Conservation (phyloP, 1,140 invertebrate species). For the Paraescarpia echinospica region DNA sequence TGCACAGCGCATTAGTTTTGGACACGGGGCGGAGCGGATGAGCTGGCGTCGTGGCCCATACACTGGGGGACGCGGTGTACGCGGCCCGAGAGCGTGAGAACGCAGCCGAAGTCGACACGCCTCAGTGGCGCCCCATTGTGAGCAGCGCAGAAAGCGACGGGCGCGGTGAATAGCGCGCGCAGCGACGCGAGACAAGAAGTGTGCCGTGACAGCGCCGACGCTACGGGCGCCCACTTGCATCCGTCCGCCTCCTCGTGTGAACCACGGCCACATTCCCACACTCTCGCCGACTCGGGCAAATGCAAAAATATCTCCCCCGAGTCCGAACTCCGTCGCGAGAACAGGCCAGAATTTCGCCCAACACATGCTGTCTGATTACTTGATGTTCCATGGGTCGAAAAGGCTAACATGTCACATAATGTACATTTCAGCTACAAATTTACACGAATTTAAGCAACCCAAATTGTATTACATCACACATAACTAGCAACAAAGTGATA, state of each 20-base stretch:
- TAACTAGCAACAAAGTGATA: too few relatives aligned
- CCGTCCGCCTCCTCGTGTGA: neutral
- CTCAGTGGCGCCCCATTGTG: conserved; percentile 2
- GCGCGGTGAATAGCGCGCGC: neutral
- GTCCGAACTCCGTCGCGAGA: neutral
- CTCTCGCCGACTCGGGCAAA: neutral
- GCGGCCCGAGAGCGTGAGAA: neutral
- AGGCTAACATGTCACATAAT: too few relatives aligned
- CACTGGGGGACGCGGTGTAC: neutral
- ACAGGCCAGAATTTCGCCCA: neutral
- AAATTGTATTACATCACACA: too few relatives aligned
- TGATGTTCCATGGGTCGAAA: neutral
- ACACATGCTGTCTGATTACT: neutral
- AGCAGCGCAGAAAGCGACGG: neutral
- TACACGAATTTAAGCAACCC: too few relatives aligned
- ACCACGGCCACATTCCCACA: neutral
- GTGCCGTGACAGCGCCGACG: neutral
- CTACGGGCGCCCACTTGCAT: neutral
- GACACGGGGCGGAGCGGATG: neutral
- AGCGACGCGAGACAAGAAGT: neutral
- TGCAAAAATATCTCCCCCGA: neutral
- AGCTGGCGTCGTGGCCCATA: neutral
- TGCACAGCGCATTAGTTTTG: neutral
- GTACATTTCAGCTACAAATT: too few relatives aligned
- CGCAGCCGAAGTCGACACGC: neutral